These are phyloP conservation scores for Andrena camellia DNA, from an alignment of 2,888 invertebrate genomes.

Conservation along the genomic window DNA sequence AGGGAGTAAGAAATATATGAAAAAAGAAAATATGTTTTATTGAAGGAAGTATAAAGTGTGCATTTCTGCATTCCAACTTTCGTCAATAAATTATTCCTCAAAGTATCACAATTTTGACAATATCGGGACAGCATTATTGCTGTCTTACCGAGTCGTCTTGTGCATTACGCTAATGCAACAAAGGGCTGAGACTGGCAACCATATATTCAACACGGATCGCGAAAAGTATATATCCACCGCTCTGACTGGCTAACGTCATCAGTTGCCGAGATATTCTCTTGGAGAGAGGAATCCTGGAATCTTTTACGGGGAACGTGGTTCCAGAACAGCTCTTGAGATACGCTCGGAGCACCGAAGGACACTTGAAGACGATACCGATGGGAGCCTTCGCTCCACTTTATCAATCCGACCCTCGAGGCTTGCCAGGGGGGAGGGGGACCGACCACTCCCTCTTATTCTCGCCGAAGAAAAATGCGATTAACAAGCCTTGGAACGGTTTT, in stretches of 20 bases:
- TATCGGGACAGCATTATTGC: no score
- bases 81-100: no score
- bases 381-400: conserved; percentile 69
- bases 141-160: not conserved
- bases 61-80: no score
- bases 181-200: no score
- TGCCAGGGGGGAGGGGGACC: conserved; percentile 4
- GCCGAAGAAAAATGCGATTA: conserved; percentile 58
- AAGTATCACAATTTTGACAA: no score
- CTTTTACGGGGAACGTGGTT: conserved; percentile 17
- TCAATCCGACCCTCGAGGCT: conserved; percentile 67
- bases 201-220: not conserved
- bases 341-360: conserved; percentile 52
- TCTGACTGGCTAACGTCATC: not conserved
- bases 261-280: conserved; percentile 2
- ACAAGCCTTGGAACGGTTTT: conserved; percentile 45
- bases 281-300: conserved; percentile 2
- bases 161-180: no score
- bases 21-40: no score
- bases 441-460: conserved; percentile 4
- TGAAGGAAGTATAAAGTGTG: no score
- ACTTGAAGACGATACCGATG: conserved; percentile 65
- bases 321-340: conserved; percentile 58
- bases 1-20: no score
- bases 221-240: not conserved